These are phyloP conservation scores for Eupleurogrammus muticus DNA, from an alignment of 2,797 vertebrate species.

Conservation along the genomic window DNA sequence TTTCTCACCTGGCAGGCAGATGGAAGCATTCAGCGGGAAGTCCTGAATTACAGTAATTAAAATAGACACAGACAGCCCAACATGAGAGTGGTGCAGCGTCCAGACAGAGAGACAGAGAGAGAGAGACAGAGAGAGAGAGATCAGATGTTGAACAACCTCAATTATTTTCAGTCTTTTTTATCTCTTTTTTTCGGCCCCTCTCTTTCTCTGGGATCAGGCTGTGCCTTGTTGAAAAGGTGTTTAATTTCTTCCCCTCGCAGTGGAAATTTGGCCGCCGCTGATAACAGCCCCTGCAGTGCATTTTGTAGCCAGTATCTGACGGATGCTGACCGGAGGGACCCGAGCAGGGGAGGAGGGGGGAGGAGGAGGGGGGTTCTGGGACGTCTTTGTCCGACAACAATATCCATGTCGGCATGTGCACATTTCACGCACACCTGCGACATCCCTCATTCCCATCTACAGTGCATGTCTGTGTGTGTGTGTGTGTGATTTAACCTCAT, in stretches of 20 bases:
- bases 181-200: too few relatives aligned
- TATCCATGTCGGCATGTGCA: too few relatives aligned
- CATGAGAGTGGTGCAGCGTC: conserved; percentile 11
- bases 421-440: conserved; percentile 33
- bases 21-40: conserved; percentile 63
- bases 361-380: conserved; percentile 30
- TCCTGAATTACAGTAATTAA: conserved; percentile 71
- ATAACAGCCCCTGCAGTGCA: conserved; percentile 49
- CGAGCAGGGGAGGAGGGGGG: too few relatives aligned
- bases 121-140: conserved; percentile 11
- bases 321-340: conserved; percentile 42
- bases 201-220: conserved; percentile 17
- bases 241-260: conserved; percentile 15
- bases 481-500: background rate
- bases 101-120: conserved; percentile 14
- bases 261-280: conserved; percentile 55
- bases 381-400: too few relatives aligned
- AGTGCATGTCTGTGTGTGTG: background rate
- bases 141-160: conserved; percentile 38
- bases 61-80: conserved; percentile 58
- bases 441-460: background rate
- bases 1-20: conserved; percentile 67
- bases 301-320: conserved; percentile 56
- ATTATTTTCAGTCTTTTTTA: conserved; percentile 41
- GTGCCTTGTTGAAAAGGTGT: conserved; percentile 35